Base-by-base conservation (phyloP, 2,797 vertebrate genomes). In the Heteromormyrus szaboi region DNA sequence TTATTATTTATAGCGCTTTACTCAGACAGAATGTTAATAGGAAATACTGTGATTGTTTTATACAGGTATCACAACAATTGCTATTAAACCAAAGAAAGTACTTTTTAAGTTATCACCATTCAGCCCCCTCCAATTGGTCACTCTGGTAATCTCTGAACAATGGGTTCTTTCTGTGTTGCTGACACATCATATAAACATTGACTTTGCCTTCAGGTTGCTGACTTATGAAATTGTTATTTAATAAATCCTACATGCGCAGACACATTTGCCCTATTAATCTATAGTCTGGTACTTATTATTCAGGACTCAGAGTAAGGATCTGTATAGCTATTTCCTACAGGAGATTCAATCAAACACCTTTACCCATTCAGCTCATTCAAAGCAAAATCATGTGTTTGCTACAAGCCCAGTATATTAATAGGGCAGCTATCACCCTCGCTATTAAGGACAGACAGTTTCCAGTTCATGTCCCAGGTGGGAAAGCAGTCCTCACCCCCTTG, bases 351-450 rank as follows among this genome's bases (percentile, higher is more conserved):
- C 8, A 81, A 81, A 41, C 37, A 46, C 76, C 76, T 44, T 81
- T 41, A 46, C 19, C 41, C 76, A 79, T 79, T 79, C 76, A 81
- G 76, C 76, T 81, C 17, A 81, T 81, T 81, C 41, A 81, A 9
- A 81, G 76, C 17, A 46, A 81, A 46, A 46, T 6, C 76, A 46
- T 44, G 72, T 81, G 76, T 81, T 46, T 81, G 76, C 41, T 46
- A 81, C 76, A 81, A 81, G 76, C 41, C 76, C 41, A 81, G 76
- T 41, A 81, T 81, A 81, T 81, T 81, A 81, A 81, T 81, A 81
- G 76, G 41, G 2, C 41, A 46, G 19, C 41, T 46, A 41, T 46
- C 76, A 81, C 41, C 76, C 33, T 81, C 41, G 76, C 41, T 81
- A 81, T 81, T 46, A 81, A 46, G 76, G 41, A 81, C 76, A 81